Evolutionary conservation across 2,113 vertebrate species (phyloP).

Genomic region (Melanocharis versteri): DNA sequence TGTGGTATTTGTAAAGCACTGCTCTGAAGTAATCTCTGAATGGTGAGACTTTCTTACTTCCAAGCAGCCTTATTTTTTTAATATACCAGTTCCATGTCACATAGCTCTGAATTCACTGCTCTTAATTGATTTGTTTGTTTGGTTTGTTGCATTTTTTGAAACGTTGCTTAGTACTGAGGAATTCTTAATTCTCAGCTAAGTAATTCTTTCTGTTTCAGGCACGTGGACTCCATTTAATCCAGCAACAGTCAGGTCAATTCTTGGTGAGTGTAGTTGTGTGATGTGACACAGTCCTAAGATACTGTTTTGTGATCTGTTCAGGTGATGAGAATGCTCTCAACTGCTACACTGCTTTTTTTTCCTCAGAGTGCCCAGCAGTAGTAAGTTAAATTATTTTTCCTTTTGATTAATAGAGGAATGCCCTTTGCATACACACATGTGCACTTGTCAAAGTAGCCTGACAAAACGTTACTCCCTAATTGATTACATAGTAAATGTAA

Average conservation of each 20-base stretch:
- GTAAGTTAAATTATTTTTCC: not conserved
- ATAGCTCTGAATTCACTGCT: not conserved
- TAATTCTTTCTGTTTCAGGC: constrained; percentile 76
- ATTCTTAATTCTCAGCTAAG: not conserved
- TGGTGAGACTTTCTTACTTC: not conserved
- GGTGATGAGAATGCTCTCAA: not conserved
- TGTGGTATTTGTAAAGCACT: not conserved
- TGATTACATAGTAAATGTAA: not conserved
- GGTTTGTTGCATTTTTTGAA: not conserved
- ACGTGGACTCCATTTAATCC: constrained; percentile 98
- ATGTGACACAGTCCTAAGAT: not conserved
- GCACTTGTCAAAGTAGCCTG: not conserved
- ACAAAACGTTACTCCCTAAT: not conserved
- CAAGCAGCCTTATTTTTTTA: not conserved
- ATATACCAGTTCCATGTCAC: not conserved
- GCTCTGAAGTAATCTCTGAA: not conserved
- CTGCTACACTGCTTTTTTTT: not conserved
- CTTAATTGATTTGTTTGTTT: not conserved
- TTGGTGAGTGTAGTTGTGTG: constrained; percentile 80
- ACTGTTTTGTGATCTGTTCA: not conserved
- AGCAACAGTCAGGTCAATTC: constrained; percentile 91
- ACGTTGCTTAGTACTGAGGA: not conserved
- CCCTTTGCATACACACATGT: not conserved
- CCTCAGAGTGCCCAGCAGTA: not conserved
- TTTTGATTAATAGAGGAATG: not conserved